Conservation (phyloP, 2,888 invertebrate genomes). For the Sicus ferrugineus region DNA sequence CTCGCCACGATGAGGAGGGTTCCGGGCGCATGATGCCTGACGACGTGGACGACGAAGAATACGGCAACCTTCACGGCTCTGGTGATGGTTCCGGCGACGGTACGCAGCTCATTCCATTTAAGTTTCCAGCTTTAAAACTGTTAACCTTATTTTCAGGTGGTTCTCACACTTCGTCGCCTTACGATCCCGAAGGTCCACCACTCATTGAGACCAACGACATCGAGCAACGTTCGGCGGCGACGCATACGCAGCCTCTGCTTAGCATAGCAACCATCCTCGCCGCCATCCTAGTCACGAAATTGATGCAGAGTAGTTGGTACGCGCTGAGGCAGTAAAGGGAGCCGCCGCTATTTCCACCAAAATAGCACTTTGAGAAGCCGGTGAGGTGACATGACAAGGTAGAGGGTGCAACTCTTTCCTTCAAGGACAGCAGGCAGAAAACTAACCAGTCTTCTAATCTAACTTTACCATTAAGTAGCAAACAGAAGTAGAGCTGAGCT, state of each 20-base stretch:
- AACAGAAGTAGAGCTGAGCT: not conserved
- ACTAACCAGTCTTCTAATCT: constrained; percentile 1
- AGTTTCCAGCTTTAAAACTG: not conserved
- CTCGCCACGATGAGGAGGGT: constrained; percentile 60
- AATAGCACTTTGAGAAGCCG: constrained; percentile 7
- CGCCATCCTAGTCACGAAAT: constrained; percentile 53
- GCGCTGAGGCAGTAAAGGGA: constrained; percentile 21
- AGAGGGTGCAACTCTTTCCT: constrained; percentile 43
- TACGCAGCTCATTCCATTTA: constrained; percentile 37
- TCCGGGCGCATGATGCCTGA: constrained; percentile 56
- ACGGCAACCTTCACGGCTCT: constrained; percentile 56
- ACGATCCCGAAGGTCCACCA: constrained; percentile 49
- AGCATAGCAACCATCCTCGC: constrained; percentile 35
- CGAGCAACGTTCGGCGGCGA: constrained; percentile 42
- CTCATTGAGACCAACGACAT: constrained; percentile 43
- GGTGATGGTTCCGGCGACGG: constrained; percentile 63
- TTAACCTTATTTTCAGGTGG: constrained; percentile 42
- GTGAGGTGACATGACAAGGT: constrained; percentile 24
- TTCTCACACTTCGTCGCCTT: constrained; percentile 46
- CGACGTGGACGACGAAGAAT: constrained; percentile 61
- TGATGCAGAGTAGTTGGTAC: constrained; percentile 40
- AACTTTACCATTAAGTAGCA: constrained; percentile 11
- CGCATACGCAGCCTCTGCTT: constrained; percentile 34
- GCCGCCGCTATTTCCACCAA: constrained; percentile 13
- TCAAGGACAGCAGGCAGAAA: constrained; percentile 39